Evolutionary conservation across 2,113 vertebrate genomes (phyloP).

Genomic region (Crypturellus undulatus): DNA sequence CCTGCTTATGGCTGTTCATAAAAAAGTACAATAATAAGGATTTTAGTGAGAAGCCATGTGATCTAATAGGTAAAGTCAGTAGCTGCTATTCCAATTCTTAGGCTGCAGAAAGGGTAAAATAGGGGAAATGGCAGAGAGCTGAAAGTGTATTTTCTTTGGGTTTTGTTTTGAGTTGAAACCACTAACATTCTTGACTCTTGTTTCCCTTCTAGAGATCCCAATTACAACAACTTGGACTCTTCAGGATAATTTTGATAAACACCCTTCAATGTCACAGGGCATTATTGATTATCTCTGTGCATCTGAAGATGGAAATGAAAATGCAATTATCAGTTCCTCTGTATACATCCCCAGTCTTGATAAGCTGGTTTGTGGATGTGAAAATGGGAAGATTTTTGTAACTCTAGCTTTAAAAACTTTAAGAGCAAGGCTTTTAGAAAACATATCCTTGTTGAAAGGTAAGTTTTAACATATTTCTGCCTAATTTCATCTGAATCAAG

Average conservation of each 20-base stretch:
- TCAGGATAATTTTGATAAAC: constrained; percentile 78
- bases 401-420: constrained; percentile 73
- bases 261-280: constrained; percentile 57
- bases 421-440: constrained; percentile 76
- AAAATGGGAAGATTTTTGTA: constrained; percentile 80
- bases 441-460: constrained; percentile 69
- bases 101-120: neutral
- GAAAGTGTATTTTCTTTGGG: neutral
- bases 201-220: constrained; percentile 72
- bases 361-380: constrained; percentile 81
- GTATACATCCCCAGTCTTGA: constrained; percentile 77
- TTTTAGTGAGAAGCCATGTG: neutral
- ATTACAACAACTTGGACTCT: constrained; percentile 74
- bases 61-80: neutral
- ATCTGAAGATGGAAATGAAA: constrained; percentile 13
- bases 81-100: neutral
- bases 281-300: constrained; percentile 66
- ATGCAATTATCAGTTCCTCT: constrained; percentile 70
- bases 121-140: neutral
- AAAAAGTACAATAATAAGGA: neutral
- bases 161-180: neutral
- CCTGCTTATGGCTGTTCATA: neutral
- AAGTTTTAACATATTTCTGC: neutral
- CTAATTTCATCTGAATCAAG: neutral
- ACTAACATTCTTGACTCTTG: neutral